A percentile compares a stretch with the other conserved stretches of the same genome.
Conservation (phyloP, 2,797 vertebrate genomes). For the Hafferia zeledoni region DNA sequence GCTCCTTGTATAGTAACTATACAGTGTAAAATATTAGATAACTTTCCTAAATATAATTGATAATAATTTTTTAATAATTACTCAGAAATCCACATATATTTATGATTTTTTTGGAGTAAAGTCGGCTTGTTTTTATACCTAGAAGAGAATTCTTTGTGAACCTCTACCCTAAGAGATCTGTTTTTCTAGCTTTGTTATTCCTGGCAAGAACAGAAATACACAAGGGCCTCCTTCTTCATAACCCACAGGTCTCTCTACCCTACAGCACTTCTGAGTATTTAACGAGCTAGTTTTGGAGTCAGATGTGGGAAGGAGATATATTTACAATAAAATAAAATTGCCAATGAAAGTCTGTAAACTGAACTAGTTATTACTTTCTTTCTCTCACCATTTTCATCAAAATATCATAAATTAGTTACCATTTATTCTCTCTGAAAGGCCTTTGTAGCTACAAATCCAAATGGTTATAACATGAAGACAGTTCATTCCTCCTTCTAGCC, state of each 20-base stretch:
- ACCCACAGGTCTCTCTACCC: background rate
- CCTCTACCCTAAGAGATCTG: background rate
- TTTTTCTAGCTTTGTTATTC: conserved; percentile 9
- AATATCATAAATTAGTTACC: background rate
- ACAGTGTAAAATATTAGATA: background rate
- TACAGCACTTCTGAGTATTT: background rate
- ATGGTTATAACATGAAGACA: background rate
- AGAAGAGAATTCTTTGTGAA: background rate
- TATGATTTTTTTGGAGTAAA: background rate
- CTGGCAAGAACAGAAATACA: background rate
- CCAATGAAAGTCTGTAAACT: background rate
- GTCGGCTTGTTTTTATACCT: background rate
- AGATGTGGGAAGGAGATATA: background rate
- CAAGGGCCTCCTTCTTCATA: background rate
- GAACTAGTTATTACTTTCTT: background rate
- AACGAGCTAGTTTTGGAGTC: background rate
- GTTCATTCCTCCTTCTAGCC: background rate
- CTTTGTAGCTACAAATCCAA: background rate
- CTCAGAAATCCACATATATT: background rate
- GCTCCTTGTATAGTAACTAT: background rate
- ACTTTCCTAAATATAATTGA: background rate
- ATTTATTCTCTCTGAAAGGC: background rate
- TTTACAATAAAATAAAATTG: conserved; percentile 6
- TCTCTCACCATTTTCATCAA: background rate
- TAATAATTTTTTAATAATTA: background rate